These are phyloP conservation scores for Ectobius pallidus DNA, from an alignment of 2,888 invertebrate genomes.

Conservation along the genomic window DNA sequence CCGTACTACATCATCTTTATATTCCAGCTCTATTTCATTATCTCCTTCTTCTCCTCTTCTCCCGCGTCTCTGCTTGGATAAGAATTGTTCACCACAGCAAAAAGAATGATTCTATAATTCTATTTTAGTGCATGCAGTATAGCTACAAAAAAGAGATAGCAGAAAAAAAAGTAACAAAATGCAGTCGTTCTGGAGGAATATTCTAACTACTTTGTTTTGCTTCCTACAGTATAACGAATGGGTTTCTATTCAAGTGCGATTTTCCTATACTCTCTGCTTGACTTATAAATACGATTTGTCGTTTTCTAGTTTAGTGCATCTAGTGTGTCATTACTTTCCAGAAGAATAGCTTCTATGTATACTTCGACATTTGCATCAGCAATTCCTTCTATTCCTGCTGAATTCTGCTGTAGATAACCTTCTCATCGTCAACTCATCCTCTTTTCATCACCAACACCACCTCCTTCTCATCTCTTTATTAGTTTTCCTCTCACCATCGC, in stretches of 20 bases:
- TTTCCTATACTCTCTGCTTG: neutral
- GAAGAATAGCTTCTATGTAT: too few relatives aligned
- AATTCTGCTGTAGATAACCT: too few relatives aligned
- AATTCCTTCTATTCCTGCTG: too few relatives aligned
- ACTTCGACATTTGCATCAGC: too few relatives aligned
- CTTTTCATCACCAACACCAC: too few relatives aligned
- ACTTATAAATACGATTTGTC: neutral
- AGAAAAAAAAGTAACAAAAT: neutral
- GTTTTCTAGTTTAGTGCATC: neutral
- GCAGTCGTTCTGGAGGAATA: neutral
- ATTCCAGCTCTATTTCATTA: neutral
- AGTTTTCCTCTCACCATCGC: too few relatives aligned
- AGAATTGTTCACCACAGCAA: slow-evolving; percentile 29
- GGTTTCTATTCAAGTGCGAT: neutral
- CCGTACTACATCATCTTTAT: slow-evolving; percentile 27
- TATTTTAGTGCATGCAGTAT: slow-evolving; percentile 7
- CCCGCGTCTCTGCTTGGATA: slow-evolving; percentile 13
- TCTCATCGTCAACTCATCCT: too few relatives aligned
- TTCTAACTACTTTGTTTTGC: neutral
- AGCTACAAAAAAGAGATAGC: neutral
- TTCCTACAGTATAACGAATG: neutral
- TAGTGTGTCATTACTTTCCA: too few relatives aligned
- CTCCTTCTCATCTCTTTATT: too few relatives aligned
- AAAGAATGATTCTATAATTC: slow-evolving; percentile 32
- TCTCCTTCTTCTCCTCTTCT: neutral